Conservation (phyloP, 2,888 invertebrate species). For the Stenotaenia linearis region DNA sequence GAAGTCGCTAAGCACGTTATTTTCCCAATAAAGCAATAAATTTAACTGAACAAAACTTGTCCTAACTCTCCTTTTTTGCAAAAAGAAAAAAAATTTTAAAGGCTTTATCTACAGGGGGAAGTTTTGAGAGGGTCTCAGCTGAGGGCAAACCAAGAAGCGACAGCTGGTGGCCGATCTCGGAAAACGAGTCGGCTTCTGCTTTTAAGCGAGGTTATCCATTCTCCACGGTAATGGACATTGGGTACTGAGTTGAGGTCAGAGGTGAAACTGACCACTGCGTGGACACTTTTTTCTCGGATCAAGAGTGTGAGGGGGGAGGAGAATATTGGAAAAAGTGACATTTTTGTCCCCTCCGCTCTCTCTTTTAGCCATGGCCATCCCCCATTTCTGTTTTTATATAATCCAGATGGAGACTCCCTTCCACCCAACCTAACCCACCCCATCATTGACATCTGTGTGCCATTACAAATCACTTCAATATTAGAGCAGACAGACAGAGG, state of each 20-base stretch:
- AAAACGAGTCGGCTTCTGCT: slow-evolving; percentile 20
- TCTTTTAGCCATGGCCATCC: slow-evolving; percentile 12
- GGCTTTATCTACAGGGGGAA: background rate
- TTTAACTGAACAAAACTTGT: background rate
- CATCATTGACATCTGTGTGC: slow-evolving; percentile 28
- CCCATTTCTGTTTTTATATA: slow-evolving; percentile 8
- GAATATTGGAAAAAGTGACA: slow-evolving; percentile 24
- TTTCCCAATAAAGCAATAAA: background rate
- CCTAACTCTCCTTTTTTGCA: background rate
- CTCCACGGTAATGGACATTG: slow-evolving; percentile 22
- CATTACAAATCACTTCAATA: slow-evolving; percentile 32
- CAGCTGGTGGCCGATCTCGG: slow-evolving; percentile 17
- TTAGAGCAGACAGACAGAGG: slow-evolving; percentile 27
- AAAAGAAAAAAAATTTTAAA: background rate
- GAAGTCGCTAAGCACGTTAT: background rate
- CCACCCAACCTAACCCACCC: background rate
- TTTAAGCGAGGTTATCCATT: slow-evolving; percentile 26
- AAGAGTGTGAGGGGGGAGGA: background rate
- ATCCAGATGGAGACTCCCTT: background rate
- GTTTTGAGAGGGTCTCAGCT: slow-evolving; percentile 1
- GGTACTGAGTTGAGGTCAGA: slow-evolving; percentile 9
- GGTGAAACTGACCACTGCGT: slow-evolving; percentile 20
- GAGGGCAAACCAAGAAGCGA: slow-evolving; percentile 23
- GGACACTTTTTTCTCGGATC: slow-evolving; percentile 26
- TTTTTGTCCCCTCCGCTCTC: slow-evolving; percentile 16